Conservation (phyloP, 92 coral and sea anemone genomes). For the Pocillopora meandrina region DNA sequence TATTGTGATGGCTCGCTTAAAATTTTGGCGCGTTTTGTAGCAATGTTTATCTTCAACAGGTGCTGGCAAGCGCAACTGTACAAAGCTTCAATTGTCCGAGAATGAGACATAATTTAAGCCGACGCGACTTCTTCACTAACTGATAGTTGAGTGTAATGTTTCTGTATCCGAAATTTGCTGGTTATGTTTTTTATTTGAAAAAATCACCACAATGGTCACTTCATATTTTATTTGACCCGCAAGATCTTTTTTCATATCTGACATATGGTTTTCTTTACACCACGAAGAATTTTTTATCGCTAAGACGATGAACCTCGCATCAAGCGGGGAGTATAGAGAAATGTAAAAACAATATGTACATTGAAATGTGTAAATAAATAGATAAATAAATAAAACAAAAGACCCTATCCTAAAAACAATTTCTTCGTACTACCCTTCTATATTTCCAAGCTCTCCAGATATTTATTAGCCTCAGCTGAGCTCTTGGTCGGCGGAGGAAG, state of each 20-base stretch:
- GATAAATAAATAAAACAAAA: not conserved
- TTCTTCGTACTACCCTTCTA: not conserved
- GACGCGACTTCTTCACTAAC: too few relatives aligned
- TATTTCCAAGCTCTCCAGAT: too few relatives aligned
- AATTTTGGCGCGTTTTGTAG: too few relatives aligned
- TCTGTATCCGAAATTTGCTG: not conserved
- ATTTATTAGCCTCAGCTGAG: too few relatives aligned
- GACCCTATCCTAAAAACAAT: not conserved
- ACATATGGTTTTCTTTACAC: constrained; percentile 15
- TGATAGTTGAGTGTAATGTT: not conserved
- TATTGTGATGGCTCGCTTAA: too few relatives aligned
- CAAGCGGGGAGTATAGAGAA: constrained; percentile 1
- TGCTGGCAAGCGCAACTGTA: not conserved
- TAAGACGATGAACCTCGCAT: not conserved
- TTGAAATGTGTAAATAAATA: not conserved
- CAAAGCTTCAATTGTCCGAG: not conserved
- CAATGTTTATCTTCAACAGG: not conserved
- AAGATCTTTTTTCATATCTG: not conserved
- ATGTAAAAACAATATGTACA: not conserved
- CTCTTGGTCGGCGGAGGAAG: too few relatives aligned
- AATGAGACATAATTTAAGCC: not conserved
- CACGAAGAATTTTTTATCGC: not conserved
- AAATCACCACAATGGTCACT: too few relatives aligned
- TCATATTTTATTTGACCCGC: not conserved
- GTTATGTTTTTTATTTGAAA: not conserved